Base-by-base conservation (phyloP, 2,113 vertebrate genomes). In the Tachuris rubrigastra region DNA sequence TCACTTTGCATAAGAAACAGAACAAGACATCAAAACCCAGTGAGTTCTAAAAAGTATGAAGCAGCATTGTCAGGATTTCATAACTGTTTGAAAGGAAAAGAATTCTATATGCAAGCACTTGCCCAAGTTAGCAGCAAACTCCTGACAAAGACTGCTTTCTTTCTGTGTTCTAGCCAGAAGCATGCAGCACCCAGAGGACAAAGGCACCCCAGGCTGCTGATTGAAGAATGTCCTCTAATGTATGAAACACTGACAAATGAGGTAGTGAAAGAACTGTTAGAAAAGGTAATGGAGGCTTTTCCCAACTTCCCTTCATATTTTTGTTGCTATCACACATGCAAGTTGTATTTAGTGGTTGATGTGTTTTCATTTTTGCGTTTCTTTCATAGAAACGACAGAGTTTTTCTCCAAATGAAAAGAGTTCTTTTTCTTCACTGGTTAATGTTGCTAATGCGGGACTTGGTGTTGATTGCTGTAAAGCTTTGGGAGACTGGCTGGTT, bases 211-310 rank as follows among this genome's bases (percentile, higher is more conserved):
- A 97, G 97, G 90, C 97, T 99, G 95, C 98, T 98, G 97, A 99
- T 99, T 96, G 99, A 99, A 97, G 99, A 99, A 97, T 99, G 98
- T 98, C 98, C 98, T 42, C 94, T 99, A 89, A 97, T 97, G 16
- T 98, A 96, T 76, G 99, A 99, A 85, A 98, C 98, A 12, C 98
- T 99, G 96, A 98, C 98, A 18, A 98, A 98, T 14, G 98, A 99
- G 60, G 94, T 97, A 7, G 98, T 99, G 77, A 97, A 98, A 96
- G 99, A 98, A 17, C 98, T 99, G 73, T 97, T 99, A 71, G 99
- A 99, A 98, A 98, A 99, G 98, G 99, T 99, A 98, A 93, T 74
- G 30, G 27, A 62, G 6, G 13, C 12, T n/a, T 56, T 76, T 68
- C 33, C 18, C 6, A 16, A 25, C 6, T 65, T 90, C 10, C 56